A percentile compares a stretch with the other conserved stretches of the same genome.
phyloP scores from a whole-genome alignment of 2,888 invertebrate genomes.

The Eristalis arbustorum region DNA sequence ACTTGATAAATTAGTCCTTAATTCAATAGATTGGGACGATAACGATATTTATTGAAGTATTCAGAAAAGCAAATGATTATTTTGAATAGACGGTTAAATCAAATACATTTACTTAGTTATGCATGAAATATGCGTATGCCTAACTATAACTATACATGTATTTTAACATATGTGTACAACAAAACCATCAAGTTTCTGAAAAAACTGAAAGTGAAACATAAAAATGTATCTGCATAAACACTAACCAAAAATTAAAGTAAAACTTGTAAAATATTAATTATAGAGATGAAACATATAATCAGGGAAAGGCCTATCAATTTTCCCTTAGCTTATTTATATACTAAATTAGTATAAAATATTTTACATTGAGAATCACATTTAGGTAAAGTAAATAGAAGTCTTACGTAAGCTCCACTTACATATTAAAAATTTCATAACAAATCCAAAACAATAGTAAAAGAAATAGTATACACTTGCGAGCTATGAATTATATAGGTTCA shows the following conservation, averaged over 20 bases:
- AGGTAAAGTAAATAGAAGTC: conserved; percentile 29
- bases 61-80: conserved; percentile 8
- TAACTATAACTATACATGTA: conserved; percentile 40
- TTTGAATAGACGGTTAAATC: neutral
- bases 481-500: conserved; percentile 57
- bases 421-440: conserved; percentile 31
- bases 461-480: conserved; percentile 40
- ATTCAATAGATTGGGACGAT: conserved; percentile 80
- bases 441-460: conserved; percentile 4
- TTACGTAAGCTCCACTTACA: conserved; percentile 42
- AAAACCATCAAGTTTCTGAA: neutral
- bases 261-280: conserved; percentile 71
- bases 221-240: conserved; percentile 20
- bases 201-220: neutral
- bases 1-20: conserved; percentile 79
- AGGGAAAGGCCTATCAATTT: conserved; percentile 59
- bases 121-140: conserved; percentile 19
- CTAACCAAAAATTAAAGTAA: conserved; percentile 60
- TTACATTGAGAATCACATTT: conserved; percentile 52
- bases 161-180: conserved; percentile 16
- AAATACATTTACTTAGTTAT: too few species aligned
- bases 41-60: conserved; percentile 77
- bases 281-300: conserved; percentile 30
- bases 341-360: conserved; percentile 70
- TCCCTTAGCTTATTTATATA: conserved; percentile 66